Conservation (phyloP, 2,888 invertebrate genomes). For the Rapana venosa region DNA sequence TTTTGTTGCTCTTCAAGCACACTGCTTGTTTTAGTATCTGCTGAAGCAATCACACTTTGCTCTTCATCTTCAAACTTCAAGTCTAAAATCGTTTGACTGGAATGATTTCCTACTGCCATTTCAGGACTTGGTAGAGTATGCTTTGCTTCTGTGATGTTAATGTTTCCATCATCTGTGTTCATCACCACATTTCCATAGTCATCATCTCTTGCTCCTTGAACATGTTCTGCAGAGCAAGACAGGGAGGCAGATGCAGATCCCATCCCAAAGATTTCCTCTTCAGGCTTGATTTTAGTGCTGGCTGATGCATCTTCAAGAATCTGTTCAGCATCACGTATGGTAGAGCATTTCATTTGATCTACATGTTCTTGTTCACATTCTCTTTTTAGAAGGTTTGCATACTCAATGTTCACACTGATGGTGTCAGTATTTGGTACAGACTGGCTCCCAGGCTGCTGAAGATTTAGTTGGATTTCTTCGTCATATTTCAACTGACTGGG, state of each 20-base stretch:
- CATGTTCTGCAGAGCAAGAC: not conserved
- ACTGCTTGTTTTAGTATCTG: not conserved
- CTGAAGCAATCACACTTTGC: not conserved
- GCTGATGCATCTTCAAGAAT: not conserved
- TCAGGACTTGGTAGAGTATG: not conserved
- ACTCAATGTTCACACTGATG: not conserved
- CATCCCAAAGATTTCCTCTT: not conserved
- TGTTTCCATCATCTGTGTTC: not conserved
- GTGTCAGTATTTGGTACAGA: not conserved
- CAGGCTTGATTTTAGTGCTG: not conserved
- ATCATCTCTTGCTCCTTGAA: not conserved
- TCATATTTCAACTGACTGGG: not conserved
- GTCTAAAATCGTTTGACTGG: not conserved
- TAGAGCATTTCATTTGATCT: not conserved
- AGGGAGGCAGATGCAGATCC: not conserved
- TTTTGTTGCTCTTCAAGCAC: not conserved
- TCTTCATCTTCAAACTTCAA: not conserved
- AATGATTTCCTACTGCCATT: not conserved
- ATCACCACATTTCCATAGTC: not conserved
- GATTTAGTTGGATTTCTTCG: not conserved
- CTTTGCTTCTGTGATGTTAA: not conserved
- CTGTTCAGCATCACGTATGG: not conserved
- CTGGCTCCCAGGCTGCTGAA: not conserved
- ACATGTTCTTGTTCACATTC: not conserved
- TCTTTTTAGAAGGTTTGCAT: not conserved